Percentiles rank a stretch among this genome's conserved stretches.
Evolutionary conservation across 1,140 invertebrate species (phyloP).

Genomic region (Drosophila melanogaster): DNA sequence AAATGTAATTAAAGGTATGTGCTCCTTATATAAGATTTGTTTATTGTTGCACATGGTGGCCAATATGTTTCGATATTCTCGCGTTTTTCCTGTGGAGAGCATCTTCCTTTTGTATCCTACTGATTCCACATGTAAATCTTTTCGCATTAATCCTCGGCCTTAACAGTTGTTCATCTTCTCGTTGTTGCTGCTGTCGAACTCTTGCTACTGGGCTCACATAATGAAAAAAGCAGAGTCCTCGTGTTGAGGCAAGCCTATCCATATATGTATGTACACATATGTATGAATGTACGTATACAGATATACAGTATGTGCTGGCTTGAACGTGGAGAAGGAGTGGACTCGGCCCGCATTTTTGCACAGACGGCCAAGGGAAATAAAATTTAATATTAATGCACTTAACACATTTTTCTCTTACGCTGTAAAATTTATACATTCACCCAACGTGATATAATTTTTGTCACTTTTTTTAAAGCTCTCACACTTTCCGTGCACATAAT

Average conservation of each 20-base stretch:
- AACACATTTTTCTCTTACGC: constrained; percentile 73
- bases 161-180: constrained; percentile 48
- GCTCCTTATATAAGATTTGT: too few species aligned
- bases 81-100: too few species aligned
- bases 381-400: constrained; percentile 78
- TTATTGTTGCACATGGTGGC: too few species aligned
- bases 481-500: constrained; percentile 62
- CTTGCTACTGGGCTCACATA: constrained; percentile 40
- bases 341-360: constrained; percentile 36
- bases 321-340: neutral
- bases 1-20: neutral
- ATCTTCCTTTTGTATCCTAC: neutral
- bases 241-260: constrained; percentile 13
- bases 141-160: constrained; percentile 65
- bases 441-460: constrained; percentile 28
- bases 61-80: too few species aligned
- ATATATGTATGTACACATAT: neutral
- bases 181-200: constrained; percentile 31
- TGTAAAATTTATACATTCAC: constrained; percentile 45
- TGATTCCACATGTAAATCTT: constrained; percentile 75
- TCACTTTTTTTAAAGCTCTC: constrained; percentile 33
- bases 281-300: neutral
- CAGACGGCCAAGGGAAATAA: constrained; percentile 35
- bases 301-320: neutral
- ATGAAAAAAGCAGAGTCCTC: constrained; percentile 52